A percentile compares a stretch with the other conserved stretches of the same genome.
Conservation (phyloP, 92 coral and sea anemone species). For the Virgularia gustaviana region DNA sequence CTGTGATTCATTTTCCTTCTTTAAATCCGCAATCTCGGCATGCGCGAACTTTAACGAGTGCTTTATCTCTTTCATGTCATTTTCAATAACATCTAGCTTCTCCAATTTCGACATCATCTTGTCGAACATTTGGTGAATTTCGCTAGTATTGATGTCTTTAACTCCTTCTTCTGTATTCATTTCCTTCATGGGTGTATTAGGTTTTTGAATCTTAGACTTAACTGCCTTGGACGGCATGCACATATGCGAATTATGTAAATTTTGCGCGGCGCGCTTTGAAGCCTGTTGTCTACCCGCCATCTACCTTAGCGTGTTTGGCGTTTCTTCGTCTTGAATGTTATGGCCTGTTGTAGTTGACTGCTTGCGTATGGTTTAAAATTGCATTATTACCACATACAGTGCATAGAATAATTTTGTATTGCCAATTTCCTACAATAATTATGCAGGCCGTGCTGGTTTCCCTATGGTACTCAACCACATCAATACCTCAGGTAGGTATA, state of each 20-base stretch:
- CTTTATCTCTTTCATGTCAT: background rate
- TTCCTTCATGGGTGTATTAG: background rate
- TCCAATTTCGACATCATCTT: background rate
- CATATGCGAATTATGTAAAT: background rate
- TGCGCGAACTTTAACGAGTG: background rate
- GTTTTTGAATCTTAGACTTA: background rate
- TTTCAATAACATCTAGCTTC: background rate
- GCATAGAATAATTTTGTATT: background rate
- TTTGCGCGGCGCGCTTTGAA: constrained; percentile 5
- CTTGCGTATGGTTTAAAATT: no score
- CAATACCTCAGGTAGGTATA: constrained; percentile 47
- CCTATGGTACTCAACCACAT: background rate
- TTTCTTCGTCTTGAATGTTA: no score
- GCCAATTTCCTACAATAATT: no score
- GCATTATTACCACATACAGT: background rate
- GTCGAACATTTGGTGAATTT: background rate
- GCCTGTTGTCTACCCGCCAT: constrained; percentile 1
- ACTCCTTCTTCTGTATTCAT: background rate
- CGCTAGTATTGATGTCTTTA: no score
- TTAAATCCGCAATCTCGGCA: background rate
- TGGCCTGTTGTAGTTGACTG: no score
- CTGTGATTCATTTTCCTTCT: background rate
- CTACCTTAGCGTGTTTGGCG: background rate
- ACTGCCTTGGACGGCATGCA: background rate
- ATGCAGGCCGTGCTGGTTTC: no score